Conservation (phyloP, 1,140 invertebrate genomes). For the Sarcophaga bullata region DNA sequence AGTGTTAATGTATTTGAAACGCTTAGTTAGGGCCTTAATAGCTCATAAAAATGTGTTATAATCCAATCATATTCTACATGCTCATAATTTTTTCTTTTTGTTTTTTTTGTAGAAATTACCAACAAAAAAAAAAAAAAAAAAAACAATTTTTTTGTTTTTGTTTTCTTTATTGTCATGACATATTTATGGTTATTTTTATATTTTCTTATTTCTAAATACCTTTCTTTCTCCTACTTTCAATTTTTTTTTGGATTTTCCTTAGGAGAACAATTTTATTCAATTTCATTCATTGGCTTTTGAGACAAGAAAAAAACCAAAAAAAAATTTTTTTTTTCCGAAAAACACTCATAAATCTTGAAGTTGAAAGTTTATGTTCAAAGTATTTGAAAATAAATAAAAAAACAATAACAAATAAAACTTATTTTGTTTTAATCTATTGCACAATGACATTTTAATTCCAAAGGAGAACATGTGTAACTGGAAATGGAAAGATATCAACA, state of each 20-base stretch:
- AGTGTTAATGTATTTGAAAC: no score
- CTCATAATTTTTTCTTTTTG: no score
- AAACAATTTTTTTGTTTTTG: no score
- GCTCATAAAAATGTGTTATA: no score
- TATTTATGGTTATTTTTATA: slow-evolving; percentile 30
- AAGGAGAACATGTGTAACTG: not conserved
- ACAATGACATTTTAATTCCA: slow-evolving; percentile 1
- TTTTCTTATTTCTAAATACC: not conserved
- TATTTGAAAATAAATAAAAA: not conserved
- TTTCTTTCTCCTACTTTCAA: not conserved
- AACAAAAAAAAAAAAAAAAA: no score
- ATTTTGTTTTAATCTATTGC: slow-evolving; percentile 4
- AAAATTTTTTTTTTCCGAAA: not conserved
- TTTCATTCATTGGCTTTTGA: not conserved
- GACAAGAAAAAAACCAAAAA: not conserved
- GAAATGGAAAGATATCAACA: not conserved
- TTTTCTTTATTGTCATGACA: slow-evolving; percentile 26
- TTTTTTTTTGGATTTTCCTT: not conserved
- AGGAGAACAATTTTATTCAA: no score
- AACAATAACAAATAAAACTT: not conserved
- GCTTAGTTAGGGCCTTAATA: no score
- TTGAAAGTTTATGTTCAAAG: not conserved
- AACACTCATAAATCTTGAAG: slow-evolving; percentile 14
- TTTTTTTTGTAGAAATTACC: no score
- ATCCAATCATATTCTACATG: no score